Evolutionary conservation across 2,888 invertebrate genomes (phyloP).

Genomic region (Galerucella nymphaeae): DNA sequence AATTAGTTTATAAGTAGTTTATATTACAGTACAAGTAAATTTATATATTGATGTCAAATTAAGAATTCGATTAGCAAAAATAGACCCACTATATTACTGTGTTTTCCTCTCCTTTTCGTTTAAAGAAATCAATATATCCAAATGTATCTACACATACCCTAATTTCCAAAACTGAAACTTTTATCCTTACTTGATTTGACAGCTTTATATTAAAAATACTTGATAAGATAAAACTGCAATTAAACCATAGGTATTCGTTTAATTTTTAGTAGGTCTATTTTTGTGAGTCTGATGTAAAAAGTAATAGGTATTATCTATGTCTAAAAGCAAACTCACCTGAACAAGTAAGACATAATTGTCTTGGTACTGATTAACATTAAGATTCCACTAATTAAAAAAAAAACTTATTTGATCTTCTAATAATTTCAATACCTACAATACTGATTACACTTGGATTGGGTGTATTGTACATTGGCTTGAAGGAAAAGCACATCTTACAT

Average conservation of each 20-base stretch:
- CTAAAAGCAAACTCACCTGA: not conserved
- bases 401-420: not conserved
- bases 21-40: conserved; percentile 3
- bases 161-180: too few species aligned
- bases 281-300: conserved; percentile 1
- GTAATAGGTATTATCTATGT: not conserved
- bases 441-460: not conserved
- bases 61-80: not conserved
- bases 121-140: too few species aligned
- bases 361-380: conserved; percentile 17
- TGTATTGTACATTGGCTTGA: not conserved
- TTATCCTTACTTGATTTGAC: too few species aligned
- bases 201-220: not conserved
- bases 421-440: not conserved
- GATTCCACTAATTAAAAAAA: not conserved
- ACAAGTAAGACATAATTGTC: conserved; percentile 7
- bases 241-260: too few species aligned
- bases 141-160: too few species aligned
- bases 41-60: conserved; percentile 14
- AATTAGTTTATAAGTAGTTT: not conserved
- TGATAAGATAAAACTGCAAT: too few species aligned
- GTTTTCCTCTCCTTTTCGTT: too few species aligned
- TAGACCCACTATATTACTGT: not conserved
- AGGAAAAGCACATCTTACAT: not conserved
- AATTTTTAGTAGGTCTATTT: conserved; percentile 11